These are phyloP conservation scores for Anomalospiza imberbis DNA, from an alignment of 2,797 vertebrate species.

Conservation along the genomic window DNA sequence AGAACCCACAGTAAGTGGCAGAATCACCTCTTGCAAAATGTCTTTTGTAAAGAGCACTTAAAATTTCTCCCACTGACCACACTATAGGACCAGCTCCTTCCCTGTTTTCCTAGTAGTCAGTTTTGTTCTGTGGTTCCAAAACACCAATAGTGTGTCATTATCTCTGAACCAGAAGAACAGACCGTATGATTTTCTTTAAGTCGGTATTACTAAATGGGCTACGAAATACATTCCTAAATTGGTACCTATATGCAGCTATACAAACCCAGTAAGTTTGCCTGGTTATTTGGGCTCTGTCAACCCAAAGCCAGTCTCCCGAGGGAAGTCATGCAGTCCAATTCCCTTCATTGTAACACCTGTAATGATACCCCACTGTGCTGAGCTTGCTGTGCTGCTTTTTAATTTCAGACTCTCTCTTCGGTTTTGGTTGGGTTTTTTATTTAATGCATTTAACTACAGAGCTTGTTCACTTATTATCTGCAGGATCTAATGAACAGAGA, in stretches of 20 bases:
- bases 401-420: background rate
- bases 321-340: background rate
- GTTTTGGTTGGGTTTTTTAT: background rate
- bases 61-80: background rate
- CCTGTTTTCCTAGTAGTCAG: background rate
- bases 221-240: background rate
- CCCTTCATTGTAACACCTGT: background rate
- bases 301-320: background rate
- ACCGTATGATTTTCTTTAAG: background rate
- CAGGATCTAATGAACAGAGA: constrained; percentile 99
- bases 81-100: background rate
- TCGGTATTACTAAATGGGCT: background rate
- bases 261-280: background rate
- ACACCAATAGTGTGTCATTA: background rate
- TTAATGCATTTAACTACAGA: background rate
- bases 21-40: background rate
- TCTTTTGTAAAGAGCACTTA: background rate
- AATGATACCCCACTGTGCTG: background rate
- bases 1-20: constrained; percentile 88
- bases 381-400: background rate
- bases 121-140: background rate
- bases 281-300: background rate
- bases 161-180: background rate
- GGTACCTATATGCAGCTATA: background rate
- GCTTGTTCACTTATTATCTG: background rate